Conservation (phyloP, 1,140 invertebrate genomes). For the Leguminivora glycinivorella region DNA sequence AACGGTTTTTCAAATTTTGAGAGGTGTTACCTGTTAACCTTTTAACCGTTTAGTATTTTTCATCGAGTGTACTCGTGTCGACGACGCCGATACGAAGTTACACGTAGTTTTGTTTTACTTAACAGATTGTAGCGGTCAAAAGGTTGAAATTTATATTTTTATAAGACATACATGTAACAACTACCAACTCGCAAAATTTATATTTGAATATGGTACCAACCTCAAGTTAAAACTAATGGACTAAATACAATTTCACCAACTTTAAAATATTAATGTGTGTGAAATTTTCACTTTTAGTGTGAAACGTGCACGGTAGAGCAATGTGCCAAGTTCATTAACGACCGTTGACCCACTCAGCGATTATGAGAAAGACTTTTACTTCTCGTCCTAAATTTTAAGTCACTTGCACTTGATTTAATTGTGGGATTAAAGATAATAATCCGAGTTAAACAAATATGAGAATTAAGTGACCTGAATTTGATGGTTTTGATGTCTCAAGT, state of each 20-base stretch:
- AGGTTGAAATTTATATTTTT: too few relatives aligned
- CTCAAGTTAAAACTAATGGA: not conserved
- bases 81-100: too few relatives aligned
- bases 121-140: too few relatives aligned
- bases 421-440: conserved; percentile 5
- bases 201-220: not conserved
- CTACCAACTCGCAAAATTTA: too few relatives aligned
- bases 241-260: not conserved
- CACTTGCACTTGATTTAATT: conserved; percentile 23
- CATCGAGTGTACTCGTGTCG: too few relatives aligned
- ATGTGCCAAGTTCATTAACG: conserved; percentile 25
- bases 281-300: conserved; percentile 20
- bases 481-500: not conserved
- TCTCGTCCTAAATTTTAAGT: conserved; percentile 19
- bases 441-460: not conserved
- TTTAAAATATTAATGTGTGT: not conserved
- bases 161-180: too few relatives aligned
- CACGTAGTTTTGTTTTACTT: too few relatives aligned
- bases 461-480: not conserved
- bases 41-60: too few relatives aligned
- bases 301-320: conserved; percentile 21
- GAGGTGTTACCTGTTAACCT: too few relatives aligned
- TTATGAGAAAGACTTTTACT: conserved; percentile 19
- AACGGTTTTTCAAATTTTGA: too few relatives aligned
- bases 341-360: conserved; percentile 16